Conservation (phyloP, 92 coral and sea anemone species). For the Porites cylindrica region DNA sequence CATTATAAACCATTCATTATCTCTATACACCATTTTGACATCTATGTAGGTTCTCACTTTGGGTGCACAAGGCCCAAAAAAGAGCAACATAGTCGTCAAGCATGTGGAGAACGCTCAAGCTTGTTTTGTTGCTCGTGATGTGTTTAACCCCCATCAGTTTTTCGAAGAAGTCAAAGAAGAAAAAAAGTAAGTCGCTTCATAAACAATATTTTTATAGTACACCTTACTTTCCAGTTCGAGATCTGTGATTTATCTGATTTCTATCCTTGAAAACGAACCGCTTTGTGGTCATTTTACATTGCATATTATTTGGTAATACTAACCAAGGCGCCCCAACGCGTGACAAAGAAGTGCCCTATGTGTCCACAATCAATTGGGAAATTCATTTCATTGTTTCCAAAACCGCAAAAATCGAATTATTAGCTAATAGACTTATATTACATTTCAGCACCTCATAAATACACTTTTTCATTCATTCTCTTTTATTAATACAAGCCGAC, state of each 20-base stretch:
- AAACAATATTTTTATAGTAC: too few species aligned
- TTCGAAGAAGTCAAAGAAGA: neutral
- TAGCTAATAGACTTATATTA: neutral
- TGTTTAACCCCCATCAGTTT: neutral
- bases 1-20: neutral
- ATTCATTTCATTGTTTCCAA: neutral
- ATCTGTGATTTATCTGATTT: neutral
- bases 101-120: neutral
- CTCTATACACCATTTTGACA: neutral
- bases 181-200: conserved; percentile 3
- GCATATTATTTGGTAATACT: neutral
- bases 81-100: neutral
- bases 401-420: neutral
- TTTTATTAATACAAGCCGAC: neutral
- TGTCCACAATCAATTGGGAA: neutral
- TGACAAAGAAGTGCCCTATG: neutral
- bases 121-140: neutral
- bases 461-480: neutral
- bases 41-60: neutral
- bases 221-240: neutral
- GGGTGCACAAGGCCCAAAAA: neutral
- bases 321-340: neutral
- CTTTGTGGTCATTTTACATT: neutral
- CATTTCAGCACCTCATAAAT: neutral
- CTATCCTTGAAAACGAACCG: neutral